Conservation (phyloP, 2,797 vertebrate species). For the Falco concolor region DNA sequence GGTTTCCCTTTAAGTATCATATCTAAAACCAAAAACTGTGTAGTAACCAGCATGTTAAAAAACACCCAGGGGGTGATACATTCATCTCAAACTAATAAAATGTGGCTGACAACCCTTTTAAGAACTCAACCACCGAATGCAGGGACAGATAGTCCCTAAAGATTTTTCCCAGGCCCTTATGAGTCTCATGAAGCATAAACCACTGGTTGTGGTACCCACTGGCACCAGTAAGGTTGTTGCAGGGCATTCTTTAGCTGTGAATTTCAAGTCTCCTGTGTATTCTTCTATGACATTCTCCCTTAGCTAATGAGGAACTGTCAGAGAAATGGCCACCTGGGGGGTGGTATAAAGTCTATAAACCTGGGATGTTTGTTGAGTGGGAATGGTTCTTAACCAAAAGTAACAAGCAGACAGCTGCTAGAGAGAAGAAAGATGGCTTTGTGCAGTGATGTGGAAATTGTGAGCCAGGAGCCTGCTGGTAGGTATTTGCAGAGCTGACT, state of each 20-base stretch:
- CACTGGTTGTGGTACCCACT: not conserved
- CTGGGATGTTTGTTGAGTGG: not conserved
- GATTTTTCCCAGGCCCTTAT: not conserved
- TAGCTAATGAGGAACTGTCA: not conserved
- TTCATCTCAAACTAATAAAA: not conserved
- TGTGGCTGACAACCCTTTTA: accelerated
- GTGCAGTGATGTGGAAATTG: not conserved
- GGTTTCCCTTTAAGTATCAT: not conserved
- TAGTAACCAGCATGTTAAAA: not conserved
- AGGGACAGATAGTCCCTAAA: not conserved
- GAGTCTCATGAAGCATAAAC: not conserved
- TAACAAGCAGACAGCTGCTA: not conserved
- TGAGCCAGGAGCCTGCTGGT: not conserved
- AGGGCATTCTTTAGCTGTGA: not conserved
- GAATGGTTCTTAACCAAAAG: not conserved
- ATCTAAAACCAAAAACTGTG: not conserved
- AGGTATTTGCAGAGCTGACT: not conserved
- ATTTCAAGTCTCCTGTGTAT: not conserved
- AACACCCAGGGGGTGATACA: not conserved
- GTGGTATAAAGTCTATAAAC: not conserved
- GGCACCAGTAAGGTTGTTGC: not conserved
- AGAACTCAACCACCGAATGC: not conserved
- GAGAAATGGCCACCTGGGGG: not conserved
- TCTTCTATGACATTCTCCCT: not conserved
- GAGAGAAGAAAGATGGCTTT: not conserved